phyloP scores from a whole-genome alignment of 2,888 invertebrate genomes.

The Agonopterix arenella region DNA sequence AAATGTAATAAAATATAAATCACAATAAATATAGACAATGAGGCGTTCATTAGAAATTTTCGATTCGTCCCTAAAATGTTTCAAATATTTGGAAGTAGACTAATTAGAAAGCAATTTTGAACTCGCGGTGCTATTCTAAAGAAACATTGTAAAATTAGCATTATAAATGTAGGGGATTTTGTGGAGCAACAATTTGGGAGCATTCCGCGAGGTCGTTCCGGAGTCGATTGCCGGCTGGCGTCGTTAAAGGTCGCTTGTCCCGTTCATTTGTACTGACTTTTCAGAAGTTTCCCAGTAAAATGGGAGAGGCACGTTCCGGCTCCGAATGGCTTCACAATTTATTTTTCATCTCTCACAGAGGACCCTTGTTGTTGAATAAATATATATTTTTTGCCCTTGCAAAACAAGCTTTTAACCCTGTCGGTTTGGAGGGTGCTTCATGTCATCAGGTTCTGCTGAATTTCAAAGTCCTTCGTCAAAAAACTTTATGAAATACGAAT shows the following conservation, averaged over 20 bases:
- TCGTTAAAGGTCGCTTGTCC: conserved; percentile 28
- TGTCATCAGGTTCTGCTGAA: conserved; percentile 25
- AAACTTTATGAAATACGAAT: conserved; percentile 28
- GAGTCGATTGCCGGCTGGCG: conserved; percentile 8
- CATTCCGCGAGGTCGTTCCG: background rate
- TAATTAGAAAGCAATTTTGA: conserved; percentile 7
- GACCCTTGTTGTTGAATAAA: conserved; percentile 16
- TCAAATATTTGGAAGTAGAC: conserved; percentile 1
- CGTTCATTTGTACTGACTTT: conserved; percentile 23
- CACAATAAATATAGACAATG: too few relatives aligned
- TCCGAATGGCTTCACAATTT: conserved; percentile 27
- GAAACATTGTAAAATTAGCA: conserved; percentile 11
- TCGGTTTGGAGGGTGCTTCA: conserved; percentile 26
- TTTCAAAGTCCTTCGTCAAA: conserved; percentile 25
- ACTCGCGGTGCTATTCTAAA: background rate
- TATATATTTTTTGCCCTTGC: conserved; percentile 22
- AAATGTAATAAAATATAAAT: too few relatives aligned
- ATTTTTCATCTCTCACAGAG: conserved; percentile 30
- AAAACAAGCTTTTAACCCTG: conserved; percentile 29
- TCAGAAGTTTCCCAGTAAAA: conserved; percentile 21
- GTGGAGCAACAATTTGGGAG: conserved; percentile 1
- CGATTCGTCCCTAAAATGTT: background rate
- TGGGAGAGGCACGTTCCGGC: conserved; percentile 11
- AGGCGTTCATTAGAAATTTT: background rate
- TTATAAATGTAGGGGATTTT: conserved; percentile 15